A percentile compares a stretch with the other conserved stretches of the same genome.
Conservation (phyloP, 2,797 vertebrate genomes). For the Sarcophilus harrisii region DNA sequence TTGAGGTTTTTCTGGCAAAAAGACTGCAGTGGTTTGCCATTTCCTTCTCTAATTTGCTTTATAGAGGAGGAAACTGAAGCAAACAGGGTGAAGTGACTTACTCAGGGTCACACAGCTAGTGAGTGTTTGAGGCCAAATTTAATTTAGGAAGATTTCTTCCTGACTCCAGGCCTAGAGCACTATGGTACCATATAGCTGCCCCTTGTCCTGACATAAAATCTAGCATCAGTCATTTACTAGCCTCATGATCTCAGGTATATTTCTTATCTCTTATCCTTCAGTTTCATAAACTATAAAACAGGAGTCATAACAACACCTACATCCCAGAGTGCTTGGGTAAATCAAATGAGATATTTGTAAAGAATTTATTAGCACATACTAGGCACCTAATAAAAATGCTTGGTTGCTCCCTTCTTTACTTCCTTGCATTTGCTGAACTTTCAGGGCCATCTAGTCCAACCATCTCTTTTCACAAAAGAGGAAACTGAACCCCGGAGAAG, state of each 20-base stretch:
- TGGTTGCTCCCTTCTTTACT: background rate
- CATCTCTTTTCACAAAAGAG: background rate
- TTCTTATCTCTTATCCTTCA: background rate
- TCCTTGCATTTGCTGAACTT: background rate
- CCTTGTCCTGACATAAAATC: too few relatives aligned
- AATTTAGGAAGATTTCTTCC: background rate
- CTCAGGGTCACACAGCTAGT: background rate
- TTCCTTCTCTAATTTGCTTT: background rate
- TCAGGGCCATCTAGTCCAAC: background rate
- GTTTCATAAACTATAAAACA: background rate
- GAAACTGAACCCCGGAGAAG: background rate
- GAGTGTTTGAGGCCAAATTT: background rate
- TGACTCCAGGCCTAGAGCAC: background rate
- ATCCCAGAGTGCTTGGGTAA: background rate
- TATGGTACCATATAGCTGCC: too few relatives aligned
- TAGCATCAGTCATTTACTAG: too few relatives aligned
- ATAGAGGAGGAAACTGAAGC: background rate
- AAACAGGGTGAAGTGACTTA: background rate
- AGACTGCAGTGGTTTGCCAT: background rate
- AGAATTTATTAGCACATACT: background rate
- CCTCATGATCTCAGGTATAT: background rate
- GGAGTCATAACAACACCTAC: background rate
- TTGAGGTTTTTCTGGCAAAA: background rate
- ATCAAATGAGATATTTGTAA: background rate
- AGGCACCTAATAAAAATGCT: background rate